phyloP scores from a whole-genome alignment of 2,113 vertebrate species.

The Dromiciops gliroides region DNA sequence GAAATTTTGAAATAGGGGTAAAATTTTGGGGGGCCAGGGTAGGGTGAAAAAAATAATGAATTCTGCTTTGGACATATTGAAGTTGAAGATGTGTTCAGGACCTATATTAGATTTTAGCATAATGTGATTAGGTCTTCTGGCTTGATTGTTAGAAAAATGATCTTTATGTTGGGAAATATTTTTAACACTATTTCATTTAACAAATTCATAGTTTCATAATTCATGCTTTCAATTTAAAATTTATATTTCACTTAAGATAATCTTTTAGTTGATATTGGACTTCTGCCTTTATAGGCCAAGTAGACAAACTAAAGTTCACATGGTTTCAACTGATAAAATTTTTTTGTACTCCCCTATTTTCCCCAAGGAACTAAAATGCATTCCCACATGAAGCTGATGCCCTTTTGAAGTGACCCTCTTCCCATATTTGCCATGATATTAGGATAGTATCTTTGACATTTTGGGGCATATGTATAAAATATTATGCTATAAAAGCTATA shows the following conservation, averaged over 20 bases:
- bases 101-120: neutral
- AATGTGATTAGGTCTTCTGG: neutral
- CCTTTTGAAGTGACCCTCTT: conserved; percentile 67
- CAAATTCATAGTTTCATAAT: conserved; percentile 38
- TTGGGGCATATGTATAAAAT: neutral
- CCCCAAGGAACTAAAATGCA: conserved; percentile 29
- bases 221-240: conserved; percentile 50
- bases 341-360: conserved; percentile 35
- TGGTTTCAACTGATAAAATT: neutral
- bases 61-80: neutral
- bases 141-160: neutral
- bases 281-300: conserved; percentile 21
- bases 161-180: neutral
- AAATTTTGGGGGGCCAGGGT: neutral
- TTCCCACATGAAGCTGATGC: conserved; percentile 54
- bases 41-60: neutral
- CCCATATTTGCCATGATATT: conserved; percentile 44
- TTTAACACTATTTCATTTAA: conserved; percentile 29
- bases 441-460: conserved; percentile 56
- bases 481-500: conserved; percentile 8
- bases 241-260: neutral
- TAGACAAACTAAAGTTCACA: conserved; percentile 16
- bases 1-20: neutral
- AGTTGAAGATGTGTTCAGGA: neutral
- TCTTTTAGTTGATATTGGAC: neutral